Base-by-base conservation (phyloP, 2,797 vertebrate species). In the Oryzias dopingdopingensis region DNA sequence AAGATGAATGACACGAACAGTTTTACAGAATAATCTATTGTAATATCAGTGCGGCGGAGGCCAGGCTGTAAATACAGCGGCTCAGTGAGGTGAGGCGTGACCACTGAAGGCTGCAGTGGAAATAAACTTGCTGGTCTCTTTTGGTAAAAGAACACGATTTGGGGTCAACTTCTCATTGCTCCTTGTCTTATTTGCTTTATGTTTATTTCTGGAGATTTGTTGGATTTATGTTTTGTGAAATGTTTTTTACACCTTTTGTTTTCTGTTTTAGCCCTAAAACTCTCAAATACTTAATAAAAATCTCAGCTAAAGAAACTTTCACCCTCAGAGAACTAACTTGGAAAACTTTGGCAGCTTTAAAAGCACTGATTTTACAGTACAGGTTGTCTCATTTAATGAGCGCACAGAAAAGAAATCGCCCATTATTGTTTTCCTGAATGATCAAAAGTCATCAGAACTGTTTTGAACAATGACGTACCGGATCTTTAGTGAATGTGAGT, bases 11-110 rank as follows among this genome's bases (percentile, higher is more conserved):
- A 80, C 76, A 80, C 85, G 77, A 88, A 84, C 82, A 84, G 85
- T 92, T 93, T 92, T 91, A 91, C 90, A 75, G 91, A 85, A 83
- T 88, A 93, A 93, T 94, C 93, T 79, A 92, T 93, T 86, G 83
- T 77, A 80, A 89, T 85, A 89, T 88, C 83, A 83, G 88, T 82
- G 79, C 45, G 23, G 62, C 32, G 68, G 65, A 65, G 79, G 62
- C 70, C 60, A 45, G 79, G 81, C 72, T 72, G 83, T 92, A 92
- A 92, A 92, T 83, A 90, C 82, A 78, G 81, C 58, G 46, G 66
- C 76, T 71, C 52, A 76, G 77, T 75, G 81, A 59, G 70, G 66
- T 72, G 85, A 89, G 76, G 78, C 81, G 77, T 79, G 76, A 67
- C 84, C 74, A 74, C 81, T 62, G 46, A 74, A 70, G 58, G 75